Evolutionary conservation across 2,113 vertebrate genomes (phyloP), one percentile per base, ranked within the genome.

Genomic region (Sapayoa aenigma): DNA sequence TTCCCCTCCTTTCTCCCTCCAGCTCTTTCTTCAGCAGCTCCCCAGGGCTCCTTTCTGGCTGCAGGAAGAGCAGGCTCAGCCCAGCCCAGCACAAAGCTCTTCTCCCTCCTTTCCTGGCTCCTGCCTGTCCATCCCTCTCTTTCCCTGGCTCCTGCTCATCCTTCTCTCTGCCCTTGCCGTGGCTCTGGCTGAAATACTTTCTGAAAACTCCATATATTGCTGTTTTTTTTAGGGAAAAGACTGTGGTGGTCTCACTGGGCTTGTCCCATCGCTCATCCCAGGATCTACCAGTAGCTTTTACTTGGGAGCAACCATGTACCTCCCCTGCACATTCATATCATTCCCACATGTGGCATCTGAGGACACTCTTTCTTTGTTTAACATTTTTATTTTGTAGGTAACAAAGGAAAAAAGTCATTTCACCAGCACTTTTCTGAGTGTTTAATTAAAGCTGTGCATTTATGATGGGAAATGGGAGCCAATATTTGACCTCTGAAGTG

Each of bases 401-500:
- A 68, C 44, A 66, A 89, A 79, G 35, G 69, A 23, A 87, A 93
- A 66, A 65, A 82, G 31, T 56, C 89, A 87, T 47, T 91, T 56
- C 86, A 37, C 5, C 62, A 66, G 74, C 78, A 27, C 78, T 87
- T 82, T 67, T 23, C 44, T 31, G 56, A 79, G 50, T 2, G 37
- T 89, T 87, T 85, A 82, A 82, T 95, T 94, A 92, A 92, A 87
- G 78, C 53, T 46, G 31, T 53, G 63, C 28, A 1, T 84, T 91
- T 90, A 55, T 67, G 52, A 39, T 49, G 72, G 90, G 93, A 97
- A 96, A 53, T 8, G 37, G 75, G 92, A 94, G 81, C 82, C 85
- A 80, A 65, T 84, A 90, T 59, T 71, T n/a, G 44, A 74, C 93
- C 79, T 93, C 82, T 72, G 37, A 56, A 90, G 63, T 78, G 79